phyloP scores from a whole-genome alignment of 2,888 invertebrate species.

The Aphrophora alni region DNA sequence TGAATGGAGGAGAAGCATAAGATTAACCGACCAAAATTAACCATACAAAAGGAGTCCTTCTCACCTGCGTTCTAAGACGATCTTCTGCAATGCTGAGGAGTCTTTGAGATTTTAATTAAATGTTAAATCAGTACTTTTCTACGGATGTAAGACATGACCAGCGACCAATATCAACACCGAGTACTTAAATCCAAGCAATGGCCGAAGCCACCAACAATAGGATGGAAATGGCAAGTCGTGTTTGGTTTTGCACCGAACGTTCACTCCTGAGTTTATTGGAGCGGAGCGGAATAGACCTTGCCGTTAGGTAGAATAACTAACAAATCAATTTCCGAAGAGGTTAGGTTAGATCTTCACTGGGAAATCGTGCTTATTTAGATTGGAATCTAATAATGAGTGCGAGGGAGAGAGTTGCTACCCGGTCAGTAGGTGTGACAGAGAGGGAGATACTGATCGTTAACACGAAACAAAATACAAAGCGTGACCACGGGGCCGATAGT shows the following conservation, averaged over 20 bases:
- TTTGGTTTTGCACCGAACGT: neutral
- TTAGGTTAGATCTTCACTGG: neutral
- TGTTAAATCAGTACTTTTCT: no score
- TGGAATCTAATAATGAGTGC: slow-evolving; percentile 34
- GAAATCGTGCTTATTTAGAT: slow-evolving; percentile 26
- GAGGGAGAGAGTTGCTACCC: slow-evolving; percentile 25
- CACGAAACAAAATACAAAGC: neutral
- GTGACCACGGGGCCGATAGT: neutral
- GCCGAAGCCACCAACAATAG: neutral
- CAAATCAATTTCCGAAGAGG: slow-evolving; percentile 24
- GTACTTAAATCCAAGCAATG: no score
- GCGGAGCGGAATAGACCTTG: slow-evolving; percentile 22
- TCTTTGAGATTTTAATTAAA: no score
- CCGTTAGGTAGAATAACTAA: slow-evolving; percentile 26
- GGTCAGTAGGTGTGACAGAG: neutral
- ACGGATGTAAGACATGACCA: no score
- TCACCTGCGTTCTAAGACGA: no score
- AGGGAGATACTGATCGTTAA: slow-evolving; percentile 10
- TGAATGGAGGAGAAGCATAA: no score
- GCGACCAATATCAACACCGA: no score
- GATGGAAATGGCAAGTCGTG: neutral
- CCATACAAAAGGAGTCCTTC: no score
- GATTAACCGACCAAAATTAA: no score
- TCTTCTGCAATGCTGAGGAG: no score
- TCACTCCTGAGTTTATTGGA: neutral